Conservation (phyloP, 2,113 vertebrate genomes). For the Pollimyrus isidori region DNA sequence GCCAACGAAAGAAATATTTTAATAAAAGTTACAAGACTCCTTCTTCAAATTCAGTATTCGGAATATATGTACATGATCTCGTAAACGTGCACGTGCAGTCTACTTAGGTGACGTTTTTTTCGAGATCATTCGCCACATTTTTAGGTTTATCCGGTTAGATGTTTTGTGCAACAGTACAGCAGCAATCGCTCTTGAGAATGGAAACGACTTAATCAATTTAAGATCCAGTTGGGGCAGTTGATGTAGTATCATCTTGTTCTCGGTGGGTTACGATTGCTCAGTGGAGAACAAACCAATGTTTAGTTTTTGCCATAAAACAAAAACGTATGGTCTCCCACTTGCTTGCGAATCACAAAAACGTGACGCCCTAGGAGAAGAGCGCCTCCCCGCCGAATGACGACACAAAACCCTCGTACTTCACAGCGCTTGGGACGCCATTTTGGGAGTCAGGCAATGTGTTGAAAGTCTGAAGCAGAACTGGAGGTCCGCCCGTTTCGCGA, state of each 20-base stretch:
- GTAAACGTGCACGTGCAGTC: background rate
- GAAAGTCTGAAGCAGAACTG: background rate
- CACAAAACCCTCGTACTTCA: background rate
- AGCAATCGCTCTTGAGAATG: background rate
- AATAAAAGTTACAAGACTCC: background rate
- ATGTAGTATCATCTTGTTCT: background rate
- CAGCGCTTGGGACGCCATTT: constrained; percentile 51
- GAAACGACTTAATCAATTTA: background rate
- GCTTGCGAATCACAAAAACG: constrained; percentile 40
- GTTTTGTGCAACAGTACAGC: background rate
- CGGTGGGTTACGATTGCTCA: background rate
- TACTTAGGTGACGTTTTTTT: background rate
- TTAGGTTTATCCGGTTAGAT: background rate
- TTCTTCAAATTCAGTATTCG: background rate
- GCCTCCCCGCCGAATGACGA: constrained; percentile 3
- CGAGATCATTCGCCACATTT: background rate
- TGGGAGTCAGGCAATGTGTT: constrained; percentile 59
- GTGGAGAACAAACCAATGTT: background rate
- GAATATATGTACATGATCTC: background rate
- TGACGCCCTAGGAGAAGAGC: constrained; percentile 22
- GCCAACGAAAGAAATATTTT: background rate
- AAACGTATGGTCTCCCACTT: background rate
- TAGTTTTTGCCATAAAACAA: background rate
- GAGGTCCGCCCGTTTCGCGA: constrained; percentile 13
- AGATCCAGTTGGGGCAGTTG: background rate